These are phyloP conservation scores for Zhengitettix transpicula DNA, from an alignment of 2,888 invertebrate species.

Conservation along the genomic window DNA sequence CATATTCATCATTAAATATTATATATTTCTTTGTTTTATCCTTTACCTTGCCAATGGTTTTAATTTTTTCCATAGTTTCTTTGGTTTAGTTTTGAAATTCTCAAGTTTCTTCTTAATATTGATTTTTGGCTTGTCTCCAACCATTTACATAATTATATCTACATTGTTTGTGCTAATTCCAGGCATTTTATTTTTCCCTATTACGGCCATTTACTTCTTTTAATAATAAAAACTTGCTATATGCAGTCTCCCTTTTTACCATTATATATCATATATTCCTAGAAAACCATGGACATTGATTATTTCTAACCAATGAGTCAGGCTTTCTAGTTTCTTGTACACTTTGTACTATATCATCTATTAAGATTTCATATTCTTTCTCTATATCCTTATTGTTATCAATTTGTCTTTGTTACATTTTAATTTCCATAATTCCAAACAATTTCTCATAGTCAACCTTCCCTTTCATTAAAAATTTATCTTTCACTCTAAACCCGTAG, in stretches of 20 bases:
- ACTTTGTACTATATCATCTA: neutral
- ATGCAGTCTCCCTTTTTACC: neutral
- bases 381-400: neutral
- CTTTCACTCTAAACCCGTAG: neutral
- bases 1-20: neutral
- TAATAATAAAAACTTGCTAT: neutral
- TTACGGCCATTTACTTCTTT: neutral
- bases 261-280: neutral
- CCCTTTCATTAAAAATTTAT: neutral
- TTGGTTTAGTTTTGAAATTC: neutral
- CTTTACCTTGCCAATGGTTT: too few relatives aligned
- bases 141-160: neutral
- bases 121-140: neutral
- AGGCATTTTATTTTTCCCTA: neutral
- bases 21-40: neutral
- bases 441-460: neutral
- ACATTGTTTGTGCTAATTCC: neutral
- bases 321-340: neutral
- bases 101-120: neutral
- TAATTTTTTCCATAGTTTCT: neutral
- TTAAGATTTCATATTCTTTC: too few relatives aligned
- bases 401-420: neutral
- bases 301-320: neutral
- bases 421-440: neutral
- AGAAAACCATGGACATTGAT: neutral